Percentiles rank a stretch among this genome's conserved stretches.
These are phyloP conservation scores for Ferrisia virgata DNA, from an alignment of 2,888 invertebrate species.

Conservation along the genomic window DNA sequence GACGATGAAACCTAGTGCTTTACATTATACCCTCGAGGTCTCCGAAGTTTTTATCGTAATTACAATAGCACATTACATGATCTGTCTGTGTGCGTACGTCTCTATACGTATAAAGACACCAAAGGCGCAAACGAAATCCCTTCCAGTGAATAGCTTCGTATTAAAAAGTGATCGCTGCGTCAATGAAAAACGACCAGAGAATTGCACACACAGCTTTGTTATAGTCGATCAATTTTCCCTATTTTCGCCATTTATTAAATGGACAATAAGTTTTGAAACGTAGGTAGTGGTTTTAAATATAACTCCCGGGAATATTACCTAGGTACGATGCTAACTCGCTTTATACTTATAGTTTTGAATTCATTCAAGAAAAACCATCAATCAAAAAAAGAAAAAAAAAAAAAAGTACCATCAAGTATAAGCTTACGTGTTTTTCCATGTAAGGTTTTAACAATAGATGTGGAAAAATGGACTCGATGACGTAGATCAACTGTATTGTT, in stretches of 20 bases:
- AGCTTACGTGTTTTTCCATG: neutral
- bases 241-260: slow-evolving; percentile 5
- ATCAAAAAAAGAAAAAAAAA: neutral
- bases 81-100: no score
- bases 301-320: neutral
- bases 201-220: neutral
- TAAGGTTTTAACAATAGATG: neutral
- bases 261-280: neutral
- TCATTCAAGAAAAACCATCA: neutral
- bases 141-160: neutral
- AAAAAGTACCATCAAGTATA: no score
- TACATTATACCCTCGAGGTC: neutral
- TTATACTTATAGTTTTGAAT: neutral
- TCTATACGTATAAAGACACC: no score
- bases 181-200: neutral
- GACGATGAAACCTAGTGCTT: neutral
- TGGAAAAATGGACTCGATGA: neutral
- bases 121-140: neutral
- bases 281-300: neutral
- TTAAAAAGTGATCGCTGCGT: neutral
- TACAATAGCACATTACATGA: neutral
- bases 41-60: neutral
- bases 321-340: neutral
- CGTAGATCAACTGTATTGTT: neutral
- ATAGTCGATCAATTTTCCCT: neutral